phyloP scores from a whole-genome alignment of 2,113 vertebrate genomes.

The Cebidichthys violaceus region DNA sequence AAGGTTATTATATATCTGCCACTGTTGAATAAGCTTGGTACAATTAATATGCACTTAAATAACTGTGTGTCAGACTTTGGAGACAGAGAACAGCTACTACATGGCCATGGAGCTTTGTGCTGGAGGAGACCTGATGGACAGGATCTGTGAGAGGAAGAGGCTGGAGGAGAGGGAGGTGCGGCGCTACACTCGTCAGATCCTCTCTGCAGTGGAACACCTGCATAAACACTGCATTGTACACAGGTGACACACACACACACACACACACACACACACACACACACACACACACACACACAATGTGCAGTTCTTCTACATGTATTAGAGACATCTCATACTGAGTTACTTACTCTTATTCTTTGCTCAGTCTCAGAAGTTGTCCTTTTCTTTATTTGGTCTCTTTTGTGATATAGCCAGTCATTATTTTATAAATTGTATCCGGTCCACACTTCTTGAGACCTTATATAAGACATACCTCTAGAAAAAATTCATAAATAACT shows the following conservation, averaged over 20 bases:
- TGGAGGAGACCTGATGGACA: constrained; percentile 88
- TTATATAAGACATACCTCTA: neutral
- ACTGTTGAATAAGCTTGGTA: neutral
- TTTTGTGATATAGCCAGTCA: neutral
- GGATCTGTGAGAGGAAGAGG: constrained; percentile 86
- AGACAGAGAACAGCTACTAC: constrained; percentile 90
- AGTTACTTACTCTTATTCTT: neutral
- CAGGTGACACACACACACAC: constrained; percentile 74
- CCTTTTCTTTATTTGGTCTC: neutral
- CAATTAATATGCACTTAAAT: neutral
- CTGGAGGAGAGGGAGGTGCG: constrained; percentile 86
- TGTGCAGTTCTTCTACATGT: neutral
- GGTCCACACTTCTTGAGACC: neutral
- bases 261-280: neutral
- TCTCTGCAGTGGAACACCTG: constrained; percentile 85
- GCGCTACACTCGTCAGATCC: constrained; percentile 86
- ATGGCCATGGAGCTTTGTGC: constrained; percentile 89
- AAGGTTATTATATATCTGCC: neutral
- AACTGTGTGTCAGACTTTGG: constrained; percentile 81
- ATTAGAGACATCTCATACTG: neutral
- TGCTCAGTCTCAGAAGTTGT: neutral
- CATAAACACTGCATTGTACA: constrained; percentile 86
- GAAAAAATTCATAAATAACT: too few species aligned
- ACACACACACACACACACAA: neutral
- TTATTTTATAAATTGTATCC: neutral